Percentiles rank a stretch among this genome's conserved stretches.
Evolutionary conservation across 1,140 invertebrate species (phyloP).

Genomic region (Acromyrmex echinatior): DNA sequence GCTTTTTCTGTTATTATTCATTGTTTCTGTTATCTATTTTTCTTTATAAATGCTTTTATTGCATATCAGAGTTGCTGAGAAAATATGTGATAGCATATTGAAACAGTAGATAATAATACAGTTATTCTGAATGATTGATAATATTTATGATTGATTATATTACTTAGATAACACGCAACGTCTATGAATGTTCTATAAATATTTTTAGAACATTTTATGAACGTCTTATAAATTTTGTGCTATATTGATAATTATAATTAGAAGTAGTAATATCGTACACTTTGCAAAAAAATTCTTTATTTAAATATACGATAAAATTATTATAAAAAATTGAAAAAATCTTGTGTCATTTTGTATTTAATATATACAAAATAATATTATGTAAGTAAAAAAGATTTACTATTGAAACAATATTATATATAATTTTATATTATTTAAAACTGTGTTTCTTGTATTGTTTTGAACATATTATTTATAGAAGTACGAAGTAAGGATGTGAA

Average conservation of each 20-base stretch:
- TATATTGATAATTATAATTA: background rate
- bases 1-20: background rate
- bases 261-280: background rate
- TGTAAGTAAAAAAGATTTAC: background rate
- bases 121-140: background rate
- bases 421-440: background rate
- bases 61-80: background rate
- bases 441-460: background rate
- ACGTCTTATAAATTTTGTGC: too few relatives aligned
- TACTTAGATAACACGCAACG: too few relatives aligned
- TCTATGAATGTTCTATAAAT: too few relatives aligned
- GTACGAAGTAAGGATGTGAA: background rate
- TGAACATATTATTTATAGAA: constrained; percentile 1
- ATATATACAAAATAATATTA: background rate
- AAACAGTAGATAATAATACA: background rate
- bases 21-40: background rate
- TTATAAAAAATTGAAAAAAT: background rate
- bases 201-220: too few relatives aligned
- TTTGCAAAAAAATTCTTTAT: background rate
- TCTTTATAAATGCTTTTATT: background rate
- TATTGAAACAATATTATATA: background rate
- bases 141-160: background rate
- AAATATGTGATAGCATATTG: background rate
- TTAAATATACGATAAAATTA: background rate
- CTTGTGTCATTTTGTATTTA: background rate